Evolutionary conservation across 2,888 invertebrate species (phyloP), one percentile per base, ranked within the genome.

Genomic region (Nipponacmea schrenckii): DNA sequence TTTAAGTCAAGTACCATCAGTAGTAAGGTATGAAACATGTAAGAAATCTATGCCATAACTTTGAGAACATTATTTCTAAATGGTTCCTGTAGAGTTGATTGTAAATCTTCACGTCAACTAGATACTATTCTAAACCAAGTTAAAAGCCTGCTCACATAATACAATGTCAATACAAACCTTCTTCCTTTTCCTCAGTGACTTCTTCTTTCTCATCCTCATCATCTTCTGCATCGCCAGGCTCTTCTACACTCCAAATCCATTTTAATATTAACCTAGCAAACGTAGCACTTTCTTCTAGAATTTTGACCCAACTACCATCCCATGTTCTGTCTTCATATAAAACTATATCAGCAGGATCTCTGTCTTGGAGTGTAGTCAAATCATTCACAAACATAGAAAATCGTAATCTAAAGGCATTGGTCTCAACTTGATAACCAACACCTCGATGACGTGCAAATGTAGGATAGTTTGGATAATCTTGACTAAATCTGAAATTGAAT

Each of bases 221-320:
- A 39, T 39, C 39, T 8, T 39, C 39, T 8, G 39, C 39, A 39
- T 39, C 39, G 1, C 39, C 39, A 8, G 39, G 39, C 39, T 39
- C 39, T 39, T 39, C 56, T 24, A 56, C 56, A 56, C 24, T 24
- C 56, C 56, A 56, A 56, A 56, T 56, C 56, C 56, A 56, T 56
- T 56, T 56, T 20, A 56, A 24, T 8, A 56, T 12, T 24, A 56
- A 56, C 10, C 24, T 20, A 24, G 20, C 20, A 8, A 24, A 56
- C 2, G 56, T 24, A 3, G 56, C 56, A 14, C 56, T 56, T 56
- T 56, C 56, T 56, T 56, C 56, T 14, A 56, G 56, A 56, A 56
- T 56, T 20, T 24, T 20, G 56, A 56, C 10, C 56, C 24, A 24
- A 17, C 20, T 24, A 24, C 56, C 56, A 56, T 24, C 20, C 56